Base-by-base conservation (phyloP, 2,797 vertebrate species). In the Ctenopoma kingsleyae region DNA sequence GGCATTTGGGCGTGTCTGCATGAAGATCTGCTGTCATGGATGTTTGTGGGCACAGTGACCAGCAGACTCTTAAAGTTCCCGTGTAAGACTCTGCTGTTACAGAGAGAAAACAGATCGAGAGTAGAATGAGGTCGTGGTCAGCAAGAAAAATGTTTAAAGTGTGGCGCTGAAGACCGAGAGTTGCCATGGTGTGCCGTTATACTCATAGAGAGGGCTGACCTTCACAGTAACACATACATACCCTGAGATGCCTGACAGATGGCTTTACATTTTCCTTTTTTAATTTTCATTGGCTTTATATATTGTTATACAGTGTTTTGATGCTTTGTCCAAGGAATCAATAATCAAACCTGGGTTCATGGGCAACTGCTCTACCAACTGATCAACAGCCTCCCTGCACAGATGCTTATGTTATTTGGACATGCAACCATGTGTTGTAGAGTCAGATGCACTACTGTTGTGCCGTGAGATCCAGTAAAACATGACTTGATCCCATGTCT, bases 11-110 rank as follows among this genome's bases (percentile, higher is more conserved):
- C 46, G 72, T 71, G 74, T 79, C 62, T n/a, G 53, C 27, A 0
- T 27, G 58, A 63, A 79, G 81, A 81, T 82, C 83, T 78, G 85
- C 83, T 79, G 74, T 72, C 66, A 32, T 62, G 48, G 82, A 81
- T 44, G 19, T 81, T 87, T 81, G 83, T 60, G 56, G 75, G 53
- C 0, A 12, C 56, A 4, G 76, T 75, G 81, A 67, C 65, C 87
- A 71, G 54, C 36, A 4, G 76, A 56, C 83, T 78, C 71, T 74
- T 77, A 61, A 75, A 76, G 62, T 72, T 72, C 44, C 70, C 23
- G 72, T 77, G 81, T 35, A 23, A 79, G 74, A 47, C 7, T 2
- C 53, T 38, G 27, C 19, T 30, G 41, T 19, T 43, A 16, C 56
- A 10, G 63, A 50, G 35, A 38, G 59, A 43, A 75, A 60, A 19